Evolutionary conservation across 2,113 vertebrate genomes (phyloP).

Genomic region (Syrrhaptes paradoxus): DNA sequence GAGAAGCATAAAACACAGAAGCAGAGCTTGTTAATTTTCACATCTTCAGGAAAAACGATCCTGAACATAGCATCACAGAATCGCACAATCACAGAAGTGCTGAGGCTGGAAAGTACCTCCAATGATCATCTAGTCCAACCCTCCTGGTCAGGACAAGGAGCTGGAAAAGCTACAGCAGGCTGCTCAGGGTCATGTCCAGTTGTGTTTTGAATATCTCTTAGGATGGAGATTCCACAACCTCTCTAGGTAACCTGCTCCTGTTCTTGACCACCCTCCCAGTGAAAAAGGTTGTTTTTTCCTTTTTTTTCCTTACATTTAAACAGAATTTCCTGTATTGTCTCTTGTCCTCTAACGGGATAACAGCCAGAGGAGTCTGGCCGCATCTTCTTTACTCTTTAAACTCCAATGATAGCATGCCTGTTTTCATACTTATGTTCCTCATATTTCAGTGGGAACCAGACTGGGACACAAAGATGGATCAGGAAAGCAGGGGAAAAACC

Average conservation of each 20-base stretch:
- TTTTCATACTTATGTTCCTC: not conserved
- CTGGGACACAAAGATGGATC: not conserved
- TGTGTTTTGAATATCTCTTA: not conserved
- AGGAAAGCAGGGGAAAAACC: accelerated
- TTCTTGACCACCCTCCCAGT: not conserved
- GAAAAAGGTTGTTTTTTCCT: not conserved
- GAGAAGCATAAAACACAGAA: not conserved
- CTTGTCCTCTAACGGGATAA: not conserved
- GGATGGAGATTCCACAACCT: not conserved
- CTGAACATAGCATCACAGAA: not conserved
- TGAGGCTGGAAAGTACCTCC: not conserved
- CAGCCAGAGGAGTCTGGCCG: accelerated
- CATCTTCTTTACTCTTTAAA: not conserved
- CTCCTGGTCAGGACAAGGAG: not conserved
- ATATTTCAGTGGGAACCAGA: not conserved
- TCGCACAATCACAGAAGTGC: not conserved
- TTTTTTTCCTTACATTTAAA: not conserved
- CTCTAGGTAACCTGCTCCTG: not conserved
- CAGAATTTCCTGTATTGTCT: not conserved
- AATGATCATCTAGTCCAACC: accelerated
- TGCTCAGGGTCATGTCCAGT: not conserved
- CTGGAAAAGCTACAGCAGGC: not conserved
- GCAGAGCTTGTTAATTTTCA: not conserved
- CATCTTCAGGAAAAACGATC: not conserved
- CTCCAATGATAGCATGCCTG: not conserved